These are phyloP conservation scores for Drosophila mayri DNA, from an alignment of 1,140 invertebrate genomes.

Conservation along the genomic window DNA sequence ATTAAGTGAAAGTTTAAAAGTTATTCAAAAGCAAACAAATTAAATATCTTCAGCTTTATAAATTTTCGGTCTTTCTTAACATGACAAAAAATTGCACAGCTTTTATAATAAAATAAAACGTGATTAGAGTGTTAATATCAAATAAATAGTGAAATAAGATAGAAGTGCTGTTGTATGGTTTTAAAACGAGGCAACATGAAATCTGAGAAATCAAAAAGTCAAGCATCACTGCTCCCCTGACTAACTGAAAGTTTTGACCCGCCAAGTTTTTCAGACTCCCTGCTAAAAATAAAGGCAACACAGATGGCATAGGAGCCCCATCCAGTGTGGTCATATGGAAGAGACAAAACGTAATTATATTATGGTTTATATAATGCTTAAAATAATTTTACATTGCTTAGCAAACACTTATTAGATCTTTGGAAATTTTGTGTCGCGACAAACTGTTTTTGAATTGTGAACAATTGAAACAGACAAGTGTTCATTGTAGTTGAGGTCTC, in stretches of 20 bases:
- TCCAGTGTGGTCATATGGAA: not conserved
- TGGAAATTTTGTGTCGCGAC: conserved; percentile 38
- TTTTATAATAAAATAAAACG: not conserved
- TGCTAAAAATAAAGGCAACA: not conserved
- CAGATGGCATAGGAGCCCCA: conserved; percentile 1
- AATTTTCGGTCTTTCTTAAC: too few relatives aligned
- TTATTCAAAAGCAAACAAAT: not conserved
- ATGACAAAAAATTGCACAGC: too few relatives aligned
- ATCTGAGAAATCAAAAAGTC: conserved; percentile 34
- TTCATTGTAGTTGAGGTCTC: conserved; percentile 86
- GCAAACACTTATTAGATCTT: conserved; percentile 1
- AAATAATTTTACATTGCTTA: not conserved
- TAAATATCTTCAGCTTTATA: too few relatives aligned
- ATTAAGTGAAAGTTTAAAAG: not conserved
- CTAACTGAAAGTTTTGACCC: not conserved
- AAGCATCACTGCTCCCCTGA: conserved; percentile 38
- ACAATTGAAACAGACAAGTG: conserved; percentile 87
- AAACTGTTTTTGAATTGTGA: conserved; percentile 86
- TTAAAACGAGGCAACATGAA: conserved; percentile 23
- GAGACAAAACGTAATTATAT: not conserved
- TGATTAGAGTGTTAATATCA: conserved; percentile 31
- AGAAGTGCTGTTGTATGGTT: conserved; percentile 38
- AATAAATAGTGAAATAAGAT: conserved; percentile 29
- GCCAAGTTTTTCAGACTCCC: not conserved
- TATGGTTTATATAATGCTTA: not conserved